Base-by-base conservation (phyloP, 2,113 vertebrate species). In the Platysteira castanea region DNA sequence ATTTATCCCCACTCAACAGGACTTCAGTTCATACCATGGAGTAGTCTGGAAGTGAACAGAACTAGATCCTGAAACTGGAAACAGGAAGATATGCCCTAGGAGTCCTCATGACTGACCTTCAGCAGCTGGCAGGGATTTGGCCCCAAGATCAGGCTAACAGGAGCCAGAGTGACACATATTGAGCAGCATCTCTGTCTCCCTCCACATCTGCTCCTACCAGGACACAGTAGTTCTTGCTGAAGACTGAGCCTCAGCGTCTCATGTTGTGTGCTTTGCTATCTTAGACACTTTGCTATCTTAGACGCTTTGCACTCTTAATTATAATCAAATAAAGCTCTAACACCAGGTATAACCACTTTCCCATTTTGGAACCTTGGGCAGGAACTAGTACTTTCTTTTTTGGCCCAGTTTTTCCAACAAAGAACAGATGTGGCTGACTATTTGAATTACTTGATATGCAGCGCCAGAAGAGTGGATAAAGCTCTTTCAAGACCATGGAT, bases 111-210 rank as follows among this genome's bases (percentile, higher is more conserved):
- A n/a, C n/a, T 33, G 33, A 33, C 23, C 27, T 59, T n/a, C 33
- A 61, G 68, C 41, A 71, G 18, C 42, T 57, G 33, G 30, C 33
- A 61, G 42, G 33, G 20, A 50, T 79, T 49, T 91, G 28, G 18
- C 24, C 24, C 18, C 47, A 67, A 10, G 46, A 74, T 18, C 22
- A 67, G 27, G 28, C 14, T 44, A 17, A 24, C 52, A 31, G 2
- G n/a, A 81, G 27, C 15, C 46, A n/a, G 5, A 35, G 15, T 11
- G 42, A 46, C 2, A 10, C 1, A 7, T 10, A 12, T 0, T 10
- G 39, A 46, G 22, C 30, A 65, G 15, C 33, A 17, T 10, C n/a
- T 42, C 21, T 26, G 19, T 18, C 6, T 69, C 13, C 19, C 1
- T 61, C 52, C 54, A n/a, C 22, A 28, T 12, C 22, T 8, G 1